Evolutionary conservation across 2,888 invertebrate species (phyloP).

Genomic region (Melanargia galathea): DNA sequence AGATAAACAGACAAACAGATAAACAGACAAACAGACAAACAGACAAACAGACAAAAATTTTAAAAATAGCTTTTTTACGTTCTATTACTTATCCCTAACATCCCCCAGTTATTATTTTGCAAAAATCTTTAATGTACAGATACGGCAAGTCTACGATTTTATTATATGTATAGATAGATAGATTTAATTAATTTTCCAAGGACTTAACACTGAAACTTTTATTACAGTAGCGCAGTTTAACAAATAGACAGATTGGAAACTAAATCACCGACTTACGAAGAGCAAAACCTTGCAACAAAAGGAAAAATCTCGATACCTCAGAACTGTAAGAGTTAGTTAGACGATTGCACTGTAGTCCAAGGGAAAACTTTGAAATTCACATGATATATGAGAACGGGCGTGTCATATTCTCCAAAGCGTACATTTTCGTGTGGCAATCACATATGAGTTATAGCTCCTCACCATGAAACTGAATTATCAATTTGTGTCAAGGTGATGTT

Average conservation of each 20-base stretch:
- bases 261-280: background rate
- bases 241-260: background rate
- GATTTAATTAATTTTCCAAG: constrained; percentile 11
- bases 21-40: no score
- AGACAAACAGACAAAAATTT: no score
- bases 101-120: no score
- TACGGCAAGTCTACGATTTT: no score
- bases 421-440: constrained; percentile 12
- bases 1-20: no score
- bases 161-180: no score
- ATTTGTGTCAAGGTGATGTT: constrained; percentile 33
- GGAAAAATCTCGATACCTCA: no score
- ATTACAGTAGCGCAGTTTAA: constrained; percentile 4
- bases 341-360: background rate
- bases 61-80: no score
- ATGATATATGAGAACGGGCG: constrained; percentile 15
- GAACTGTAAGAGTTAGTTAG: background rate
- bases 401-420: constrained; percentile 27
- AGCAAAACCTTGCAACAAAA: background rate
- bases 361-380: constrained; percentile 1
- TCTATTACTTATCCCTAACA: no score
- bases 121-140: no score
- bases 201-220: constrained; percentile 3
- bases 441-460: constrained; percentile 22
- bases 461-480: constrained; percentile 29